Conservation (phyloP, 2,113 vertebrate species). For the Colinus virginianus region DNA sequence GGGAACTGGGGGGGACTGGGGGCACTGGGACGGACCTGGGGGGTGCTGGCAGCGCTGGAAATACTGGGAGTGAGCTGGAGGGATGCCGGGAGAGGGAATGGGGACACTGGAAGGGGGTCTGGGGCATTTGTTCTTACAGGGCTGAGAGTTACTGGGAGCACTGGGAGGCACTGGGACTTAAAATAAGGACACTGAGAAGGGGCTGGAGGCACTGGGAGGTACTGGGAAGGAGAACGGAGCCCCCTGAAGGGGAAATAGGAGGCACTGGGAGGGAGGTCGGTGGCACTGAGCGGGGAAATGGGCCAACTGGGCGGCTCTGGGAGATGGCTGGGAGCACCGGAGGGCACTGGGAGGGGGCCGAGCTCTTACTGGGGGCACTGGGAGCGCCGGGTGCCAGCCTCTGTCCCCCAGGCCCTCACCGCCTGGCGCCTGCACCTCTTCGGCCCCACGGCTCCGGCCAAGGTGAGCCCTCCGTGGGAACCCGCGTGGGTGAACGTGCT, state of each 20-base stretch:
- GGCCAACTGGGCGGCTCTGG: not conserved
- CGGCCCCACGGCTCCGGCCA: not conserved
- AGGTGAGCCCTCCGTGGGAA: not conserved
- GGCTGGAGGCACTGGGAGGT: not conserved
- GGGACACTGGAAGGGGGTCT: not conserved
- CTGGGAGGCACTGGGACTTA: not conserved
- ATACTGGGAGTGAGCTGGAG: too few relatives aligned
- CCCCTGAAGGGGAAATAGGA: not conserved
- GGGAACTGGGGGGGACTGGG: too few relatives aligned
- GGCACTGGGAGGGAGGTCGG: not conserved
- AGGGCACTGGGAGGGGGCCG: not conserved
- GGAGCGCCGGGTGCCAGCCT: not conserved
- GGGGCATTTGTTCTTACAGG: too few relatives aligned
- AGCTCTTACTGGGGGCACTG: not conserved
- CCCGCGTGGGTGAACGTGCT: not conserved
- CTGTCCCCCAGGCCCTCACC: not conserved
- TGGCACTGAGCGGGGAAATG: not conserved
- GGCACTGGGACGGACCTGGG: too few relatives aligned
- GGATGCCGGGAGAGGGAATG: not conserved
- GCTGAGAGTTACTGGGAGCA: not conserved
- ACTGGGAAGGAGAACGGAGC: not conserved
- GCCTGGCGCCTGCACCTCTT: not conserved
- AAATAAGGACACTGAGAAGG: not conserved
- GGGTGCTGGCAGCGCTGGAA: too few relatives aligned
- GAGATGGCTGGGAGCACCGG: not conserved